These are phyloP conservation scores for Psilopogon haemacephalus DNA, from an alignment of 2,113 vertebrate genomes.

Conservation along the genomic window DNA sequence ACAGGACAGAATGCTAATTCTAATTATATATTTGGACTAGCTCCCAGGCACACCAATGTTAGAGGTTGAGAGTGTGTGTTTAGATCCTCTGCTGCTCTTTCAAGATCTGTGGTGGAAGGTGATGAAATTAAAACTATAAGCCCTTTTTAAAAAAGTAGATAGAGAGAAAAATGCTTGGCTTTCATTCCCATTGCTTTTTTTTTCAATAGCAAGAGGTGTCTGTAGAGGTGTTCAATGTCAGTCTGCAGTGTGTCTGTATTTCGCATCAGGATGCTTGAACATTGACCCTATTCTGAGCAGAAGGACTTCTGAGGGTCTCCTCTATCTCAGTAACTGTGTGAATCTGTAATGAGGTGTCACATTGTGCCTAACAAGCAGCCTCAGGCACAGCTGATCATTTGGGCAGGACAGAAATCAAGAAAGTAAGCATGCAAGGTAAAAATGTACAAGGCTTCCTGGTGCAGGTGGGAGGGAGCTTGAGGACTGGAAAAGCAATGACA, in stretches of 20 bases:
- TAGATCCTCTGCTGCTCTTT: constrained; percentile 36
- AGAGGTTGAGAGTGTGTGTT: neutral
- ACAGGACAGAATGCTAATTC: neutral
- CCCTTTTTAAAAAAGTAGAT: too few relatives aligned
- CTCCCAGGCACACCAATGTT: constrained; percentile 4
- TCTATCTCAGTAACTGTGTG: neutral
- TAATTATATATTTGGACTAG: neutral
- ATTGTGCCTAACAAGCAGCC: neutral
- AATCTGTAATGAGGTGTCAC: neutral
- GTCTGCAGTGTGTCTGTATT: neutral
- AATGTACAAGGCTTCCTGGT: neutral
- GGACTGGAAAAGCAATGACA: neutral
- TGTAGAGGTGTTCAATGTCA: constrained; percentile 29
- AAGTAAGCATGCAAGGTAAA: neutral
- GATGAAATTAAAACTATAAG: neutral
- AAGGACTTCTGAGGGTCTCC: neutral
- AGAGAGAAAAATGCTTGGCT: constrained; percentile 27
- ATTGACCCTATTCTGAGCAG: neutral
- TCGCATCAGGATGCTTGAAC: neutral
- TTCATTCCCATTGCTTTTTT: constrained; percentile 28
- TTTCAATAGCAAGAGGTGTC: neutral
- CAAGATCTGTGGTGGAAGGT: constrained; percentile 4
- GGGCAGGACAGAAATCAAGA: constrained; percentile 4
- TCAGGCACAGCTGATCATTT: neutral
- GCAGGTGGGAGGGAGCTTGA: neutral